Evolutionary conservation across 2,113 vertebrate genomes (phyloP).

Genomic region (Peromyscus maniculatus): DNA sequence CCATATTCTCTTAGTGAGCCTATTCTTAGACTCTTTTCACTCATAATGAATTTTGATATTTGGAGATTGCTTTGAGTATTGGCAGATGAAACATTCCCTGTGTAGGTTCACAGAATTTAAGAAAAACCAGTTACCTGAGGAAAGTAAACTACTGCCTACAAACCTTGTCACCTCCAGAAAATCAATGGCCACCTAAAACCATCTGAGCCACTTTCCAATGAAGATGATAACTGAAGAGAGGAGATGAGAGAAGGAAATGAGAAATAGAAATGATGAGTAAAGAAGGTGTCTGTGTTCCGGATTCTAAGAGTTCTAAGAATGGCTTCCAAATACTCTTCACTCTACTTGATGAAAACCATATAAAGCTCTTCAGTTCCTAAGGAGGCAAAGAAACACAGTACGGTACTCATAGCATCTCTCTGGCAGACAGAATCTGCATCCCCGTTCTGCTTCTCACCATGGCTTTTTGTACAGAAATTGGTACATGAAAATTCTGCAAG

Average conservation of each 20-base stretch:
- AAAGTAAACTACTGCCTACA: neutral
- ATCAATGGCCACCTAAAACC: neutral
- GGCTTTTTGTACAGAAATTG: no score
- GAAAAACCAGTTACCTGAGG: neutral
- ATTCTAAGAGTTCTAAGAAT: neutral
- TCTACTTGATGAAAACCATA: neutral
- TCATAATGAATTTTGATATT: neutral
- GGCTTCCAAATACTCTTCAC: neutral
- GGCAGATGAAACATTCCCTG: neutral
- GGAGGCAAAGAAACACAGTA: neutral
- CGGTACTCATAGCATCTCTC: fast-evolving
- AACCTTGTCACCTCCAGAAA: neutral
- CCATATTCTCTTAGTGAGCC: neutral
- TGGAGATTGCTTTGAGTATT: neutral
- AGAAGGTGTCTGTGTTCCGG: neutral
- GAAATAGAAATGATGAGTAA: neutral
- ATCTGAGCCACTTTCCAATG: neutral
- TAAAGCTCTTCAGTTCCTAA: neutral
- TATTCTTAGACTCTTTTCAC: neutral
- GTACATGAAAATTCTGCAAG: neutral
- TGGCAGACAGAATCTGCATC: no score
- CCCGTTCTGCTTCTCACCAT: neutral
- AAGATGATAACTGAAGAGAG: neutral
- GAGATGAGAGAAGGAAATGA: neutral
- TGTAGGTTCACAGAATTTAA: neutral